A percentile compares a stretch with the other conserved stretches of the same genome.
phyloP scores from a whole-genome alignment of 1,140 invertebrate genomes.

The Magallana angulata region DNA sequence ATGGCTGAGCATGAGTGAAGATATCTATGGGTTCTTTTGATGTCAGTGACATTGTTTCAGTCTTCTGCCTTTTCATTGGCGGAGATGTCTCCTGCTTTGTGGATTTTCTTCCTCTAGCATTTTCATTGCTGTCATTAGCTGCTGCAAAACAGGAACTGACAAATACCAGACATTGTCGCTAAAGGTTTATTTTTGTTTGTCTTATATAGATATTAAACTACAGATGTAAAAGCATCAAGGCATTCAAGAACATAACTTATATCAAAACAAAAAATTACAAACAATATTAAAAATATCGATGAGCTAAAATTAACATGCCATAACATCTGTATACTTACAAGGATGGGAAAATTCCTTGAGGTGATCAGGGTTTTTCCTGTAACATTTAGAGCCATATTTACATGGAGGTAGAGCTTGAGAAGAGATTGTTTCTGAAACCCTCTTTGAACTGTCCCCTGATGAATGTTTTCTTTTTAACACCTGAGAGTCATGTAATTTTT shows the following conservation, averaged over 20 bases:
- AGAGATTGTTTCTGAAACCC: not conserved
- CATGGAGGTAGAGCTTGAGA: conserved; percentile 59
- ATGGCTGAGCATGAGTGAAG: conserved; percentile 85
- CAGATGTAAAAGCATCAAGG: not conserved
- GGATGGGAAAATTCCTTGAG: conserved; percentile 68
- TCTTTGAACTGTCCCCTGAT: conserved; percentile 36
- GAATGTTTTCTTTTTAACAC: conserved; percentile 54
- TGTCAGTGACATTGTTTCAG: not conserved
- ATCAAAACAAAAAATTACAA: not conserved
- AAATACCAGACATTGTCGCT: too few species aligned
- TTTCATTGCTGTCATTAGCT: not conserved
- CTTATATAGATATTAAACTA: not conserved
- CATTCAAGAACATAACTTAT: not conserved
- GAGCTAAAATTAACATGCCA: too few species aligned
- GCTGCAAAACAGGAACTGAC: not conserved
- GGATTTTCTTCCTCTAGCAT: not conserved
- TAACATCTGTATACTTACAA: conserved; percentile 39
- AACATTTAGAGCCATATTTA: conserved; percentile 71
- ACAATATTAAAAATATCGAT: not conserved
- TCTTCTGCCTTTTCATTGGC: conserved; percentile 48
- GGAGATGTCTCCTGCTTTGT: conserved; percentile 21
- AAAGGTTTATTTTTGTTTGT: too few species aligned
- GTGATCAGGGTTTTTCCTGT: conserved; percentile 72
- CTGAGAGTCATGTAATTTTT: not conserved
- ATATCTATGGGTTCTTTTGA: conserved; percentile 77